A percentile compares a stretch with the other conserved stretches of the same genome.
phyloP scores from a whole-genome alignment of 2,888 invertebrate species.

The Melinopterus prodromus region DNA sequence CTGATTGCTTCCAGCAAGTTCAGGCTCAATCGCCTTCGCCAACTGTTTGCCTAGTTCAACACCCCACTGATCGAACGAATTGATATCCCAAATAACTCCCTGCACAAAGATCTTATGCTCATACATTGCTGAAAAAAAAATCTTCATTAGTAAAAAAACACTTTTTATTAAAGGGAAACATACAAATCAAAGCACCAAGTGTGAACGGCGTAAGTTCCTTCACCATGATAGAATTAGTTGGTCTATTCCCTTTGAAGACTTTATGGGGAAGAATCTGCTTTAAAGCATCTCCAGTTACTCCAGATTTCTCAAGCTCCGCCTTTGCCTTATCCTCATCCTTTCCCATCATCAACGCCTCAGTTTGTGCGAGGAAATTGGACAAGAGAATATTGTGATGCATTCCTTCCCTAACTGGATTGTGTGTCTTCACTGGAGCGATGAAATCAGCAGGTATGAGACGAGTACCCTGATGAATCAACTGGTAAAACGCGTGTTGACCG shows the following conservation, averaged over 20 bases:
- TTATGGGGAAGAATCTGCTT: constrained; percentile 92
- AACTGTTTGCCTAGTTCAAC: constrained; percentile 98
- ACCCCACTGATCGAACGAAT: constrained; percentile 99
- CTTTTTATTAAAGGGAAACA: constrained; percentile 44
- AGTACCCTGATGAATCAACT: constrained; percentile 92
- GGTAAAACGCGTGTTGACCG: constrained; percentile 99
- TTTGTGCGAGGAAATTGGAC: constrained; percentile 98
- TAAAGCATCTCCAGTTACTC: constrained; percentile 76
- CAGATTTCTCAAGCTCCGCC: constrained; percentile 81
- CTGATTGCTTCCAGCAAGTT: constrained; percentile 74
- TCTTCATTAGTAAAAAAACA: constrained; percentile 7
- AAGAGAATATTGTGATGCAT: constrained; percentile 93
- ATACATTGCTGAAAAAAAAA: constrained; percentile 75
- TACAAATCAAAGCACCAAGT: constrained; percentile 92
- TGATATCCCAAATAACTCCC: constrained; percentile 99
- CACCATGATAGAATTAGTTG: constrained; percentile 96
- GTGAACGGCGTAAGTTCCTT: constrained; percentile 92
- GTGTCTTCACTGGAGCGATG: constrained; percentile 90
- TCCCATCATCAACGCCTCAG: constrained; percentile 93
- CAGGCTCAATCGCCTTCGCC: constrained; percentile 98
- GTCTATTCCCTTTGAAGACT: constrained; percentile 95
- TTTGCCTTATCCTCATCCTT: constrained; percentile 68
- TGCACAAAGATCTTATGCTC: constrained; percentile 99
- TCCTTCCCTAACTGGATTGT: constrained; percentile 84
- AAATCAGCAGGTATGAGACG: constrained; percentile 96